Percentiles rank a stretch among this genome's conserved stretches.
phyloP scores from a whole-genome alignment of 2,888 invertebrate genomes.

The Dicyrtoma fusca region DNA sequence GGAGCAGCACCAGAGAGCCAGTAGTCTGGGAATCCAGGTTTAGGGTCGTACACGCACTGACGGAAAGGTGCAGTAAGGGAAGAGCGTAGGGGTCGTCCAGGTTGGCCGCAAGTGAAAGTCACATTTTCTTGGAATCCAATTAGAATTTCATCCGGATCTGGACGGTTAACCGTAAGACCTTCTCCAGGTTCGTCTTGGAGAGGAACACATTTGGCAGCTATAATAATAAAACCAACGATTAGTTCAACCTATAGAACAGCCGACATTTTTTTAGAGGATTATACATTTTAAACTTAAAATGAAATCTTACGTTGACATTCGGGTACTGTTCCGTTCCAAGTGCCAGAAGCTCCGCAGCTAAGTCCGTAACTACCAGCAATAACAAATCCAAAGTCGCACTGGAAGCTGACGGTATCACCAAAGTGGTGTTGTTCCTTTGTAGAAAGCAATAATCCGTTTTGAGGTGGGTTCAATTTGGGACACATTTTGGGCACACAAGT shows the following conservation, averaged over 20 bases:
- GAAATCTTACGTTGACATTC: conserved; percentile 75
- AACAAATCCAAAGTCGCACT: conserved; percentile 92
- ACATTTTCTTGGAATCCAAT: conserved; percentile 90
- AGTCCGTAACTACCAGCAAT: conserved; percentile 85
- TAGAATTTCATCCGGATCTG: conserved; percentile 79
- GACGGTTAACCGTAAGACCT: conserved; percentile 76
- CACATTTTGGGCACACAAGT: conserved; percentile 95
- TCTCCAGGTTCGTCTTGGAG: conserved; percentile 86
- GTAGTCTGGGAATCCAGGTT: conserved; percentile 82
- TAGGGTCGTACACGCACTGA: conserved; percentile 95
- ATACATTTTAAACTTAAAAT: neutral
- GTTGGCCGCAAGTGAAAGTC: conserved; percentile 77
- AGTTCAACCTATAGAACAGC: conserved; percentile 5
- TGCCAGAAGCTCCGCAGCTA: conserved; percentile 84
- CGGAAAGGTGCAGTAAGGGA: conserved; percentile 83
- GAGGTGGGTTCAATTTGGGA: conserved; percentile 73
- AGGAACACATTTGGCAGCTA: conserved; percentile 85
- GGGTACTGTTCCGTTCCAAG: conserved; percentile 92
- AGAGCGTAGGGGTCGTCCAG: conserved; percentile 76
- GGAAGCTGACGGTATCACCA: conserved; percentile 86
- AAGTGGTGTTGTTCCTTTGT: conserved; percentile 84
- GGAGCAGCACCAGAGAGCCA: conserved; percentile 87
- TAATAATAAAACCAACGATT: conserved; percentile 46
- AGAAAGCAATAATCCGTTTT: conserved; percentile 81
- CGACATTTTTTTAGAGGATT: neutral